phyloP scores from a whole-genome alignment of 2,888 invertebrate species.

The Yponomeuta evonymella region DNA sequence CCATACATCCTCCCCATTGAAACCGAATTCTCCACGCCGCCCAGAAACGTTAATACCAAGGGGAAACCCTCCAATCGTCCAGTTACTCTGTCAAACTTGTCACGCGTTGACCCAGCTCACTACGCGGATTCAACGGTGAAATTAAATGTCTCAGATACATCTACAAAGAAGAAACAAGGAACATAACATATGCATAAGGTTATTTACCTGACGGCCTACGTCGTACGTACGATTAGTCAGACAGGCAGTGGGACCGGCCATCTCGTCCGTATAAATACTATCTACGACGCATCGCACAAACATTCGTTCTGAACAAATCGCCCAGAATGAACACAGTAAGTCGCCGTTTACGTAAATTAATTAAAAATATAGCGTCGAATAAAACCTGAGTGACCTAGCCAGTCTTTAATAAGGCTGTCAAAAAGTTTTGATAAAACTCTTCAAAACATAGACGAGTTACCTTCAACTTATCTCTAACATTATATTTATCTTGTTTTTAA shows the following conservation, averaged over 20 bases:
- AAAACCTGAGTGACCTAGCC: too few relatives aligned
- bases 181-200: constrained; percentile 25
- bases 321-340: constrained; percentile 61
- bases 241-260: constrained; percentile 21
- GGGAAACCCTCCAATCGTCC: neutral
- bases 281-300: constrained; percentile 26
- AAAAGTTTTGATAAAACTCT: too few relatives aligned
- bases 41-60: neutral
- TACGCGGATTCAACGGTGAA: neutral
- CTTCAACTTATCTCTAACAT: too few relatives aligned
- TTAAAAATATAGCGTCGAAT: neutral
- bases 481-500: too few relatives aligned
- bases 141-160: neutral
- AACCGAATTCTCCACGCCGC: neutral
- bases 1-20: constrained; percentile 1
- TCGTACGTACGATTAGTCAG: constrained; percentile 34
- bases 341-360: constrained; percentile 20
- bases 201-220: constrained; percentile 38
- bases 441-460: too few relatives aligned
- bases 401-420: too few relatives aligned
- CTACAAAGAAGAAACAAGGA: neutral
- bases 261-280: constrained; percentile 44
- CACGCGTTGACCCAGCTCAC: too few relatives aligned
- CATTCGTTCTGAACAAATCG: constrained; percentile 36
- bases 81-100: neutral